phyloP scores from a whole-genome alignment of 2,888 invertebrate species.

The Esperia sulphurella region DNA sequence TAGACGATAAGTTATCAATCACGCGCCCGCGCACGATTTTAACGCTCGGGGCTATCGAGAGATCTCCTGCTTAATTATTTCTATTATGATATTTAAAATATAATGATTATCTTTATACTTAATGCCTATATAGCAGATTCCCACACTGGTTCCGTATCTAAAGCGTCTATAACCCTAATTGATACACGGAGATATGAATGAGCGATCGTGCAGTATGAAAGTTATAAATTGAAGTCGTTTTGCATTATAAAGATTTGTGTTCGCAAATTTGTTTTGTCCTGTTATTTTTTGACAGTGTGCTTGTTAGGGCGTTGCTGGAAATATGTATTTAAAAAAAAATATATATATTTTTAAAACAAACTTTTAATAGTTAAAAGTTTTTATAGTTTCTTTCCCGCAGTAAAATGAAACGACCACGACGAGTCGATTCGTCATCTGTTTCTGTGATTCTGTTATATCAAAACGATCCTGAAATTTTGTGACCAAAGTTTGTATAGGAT shows the following conservation, averaged over 20 bases:
- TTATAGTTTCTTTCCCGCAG: too few species aligned
- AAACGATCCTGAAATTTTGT: too few species aligned
- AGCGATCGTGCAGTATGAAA: constrained; percentile 23
- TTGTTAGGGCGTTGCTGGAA: background rate
- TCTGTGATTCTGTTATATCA: too few species aligned
- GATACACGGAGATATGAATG: constrained; percentile 27
- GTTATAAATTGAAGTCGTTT: constrained; percentile 17
- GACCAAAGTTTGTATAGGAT: too few species aligned
- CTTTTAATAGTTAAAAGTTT: too few species aligned
- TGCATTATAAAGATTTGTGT: constrained; percentile 17
- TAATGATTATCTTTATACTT: constrained; percentile 59
- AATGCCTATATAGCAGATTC: constrained; percentile 58
- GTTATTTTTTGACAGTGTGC: constrained; percentile 16
- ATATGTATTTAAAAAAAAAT: too few species aligned
- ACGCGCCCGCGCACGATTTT: constrained; percentile 68
- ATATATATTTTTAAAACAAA: too few species aligned
- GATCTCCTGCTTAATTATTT: constrained; percentile 74
- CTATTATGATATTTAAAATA: constrained; percentile 76
- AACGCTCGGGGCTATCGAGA: constrained; percentile 64
- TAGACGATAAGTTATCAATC: constrained; percentile 65
- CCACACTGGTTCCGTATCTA: constrained; percentile 48
- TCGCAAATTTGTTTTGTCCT: constrained; percentile 2
- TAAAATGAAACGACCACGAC: too few species aligned
- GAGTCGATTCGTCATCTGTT: too few species aligned
- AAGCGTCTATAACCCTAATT: constrained; percentile 43